phyloP scores from a whole-genome alignment of 2,113 vertebrate species.

The Hemibagrus wyckioides region DNA sequence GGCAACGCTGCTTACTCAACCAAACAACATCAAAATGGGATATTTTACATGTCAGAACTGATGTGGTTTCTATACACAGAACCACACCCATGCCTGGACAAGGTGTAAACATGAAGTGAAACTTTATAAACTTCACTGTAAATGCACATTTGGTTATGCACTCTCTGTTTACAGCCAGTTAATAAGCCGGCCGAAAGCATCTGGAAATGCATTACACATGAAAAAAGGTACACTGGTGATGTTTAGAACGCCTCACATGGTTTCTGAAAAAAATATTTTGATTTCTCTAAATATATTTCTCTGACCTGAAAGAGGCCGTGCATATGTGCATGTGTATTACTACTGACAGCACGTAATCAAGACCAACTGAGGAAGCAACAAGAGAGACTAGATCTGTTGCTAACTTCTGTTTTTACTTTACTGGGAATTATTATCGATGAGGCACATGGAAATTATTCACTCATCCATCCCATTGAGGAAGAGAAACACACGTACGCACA shows the following conservation, averaged over 20 bases:
- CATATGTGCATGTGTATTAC: slow-evolving; percentile 2
- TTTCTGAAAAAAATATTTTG: not conserved
- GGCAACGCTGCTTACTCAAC: slow-evolving; percentile 19
- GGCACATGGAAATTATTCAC: slow-evolving; percentile 3
- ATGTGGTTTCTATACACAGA: slow-evolving; percentile 18
- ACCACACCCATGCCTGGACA: slow-evolving; percentile 38
- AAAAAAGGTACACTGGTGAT: not conserved
- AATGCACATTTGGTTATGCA: not conserved
- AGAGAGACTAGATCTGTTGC: slow-evolving; percentile 2
- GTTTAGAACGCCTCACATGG: not conserved
- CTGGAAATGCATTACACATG: not conserved
- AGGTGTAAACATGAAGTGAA: slow-evolving; percentile 30
- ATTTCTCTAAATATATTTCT: not conserved
- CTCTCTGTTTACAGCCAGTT: not conserved
- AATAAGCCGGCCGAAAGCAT: not conserved
- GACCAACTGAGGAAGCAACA: not conserved
- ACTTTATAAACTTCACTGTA: slow-evolving; percentile 14
- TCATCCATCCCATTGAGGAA: not conserved
- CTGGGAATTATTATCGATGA: not conserved
- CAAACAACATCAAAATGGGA: slow-evolving; percentile 19
- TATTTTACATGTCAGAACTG: slow-evolving; percentile 28
- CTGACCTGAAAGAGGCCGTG: not conserved
- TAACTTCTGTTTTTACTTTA: slow-evolving; percentile 25
- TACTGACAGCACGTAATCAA: slow-evolving; percentile 8
- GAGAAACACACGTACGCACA: slow-evolving; percentile 28